A percentile compares a stretch with the other conserved stretches of the same genome.
Conservation (phyloP, 1,140 invertebrate species). For the Adoxophyes honmai region DNA sequence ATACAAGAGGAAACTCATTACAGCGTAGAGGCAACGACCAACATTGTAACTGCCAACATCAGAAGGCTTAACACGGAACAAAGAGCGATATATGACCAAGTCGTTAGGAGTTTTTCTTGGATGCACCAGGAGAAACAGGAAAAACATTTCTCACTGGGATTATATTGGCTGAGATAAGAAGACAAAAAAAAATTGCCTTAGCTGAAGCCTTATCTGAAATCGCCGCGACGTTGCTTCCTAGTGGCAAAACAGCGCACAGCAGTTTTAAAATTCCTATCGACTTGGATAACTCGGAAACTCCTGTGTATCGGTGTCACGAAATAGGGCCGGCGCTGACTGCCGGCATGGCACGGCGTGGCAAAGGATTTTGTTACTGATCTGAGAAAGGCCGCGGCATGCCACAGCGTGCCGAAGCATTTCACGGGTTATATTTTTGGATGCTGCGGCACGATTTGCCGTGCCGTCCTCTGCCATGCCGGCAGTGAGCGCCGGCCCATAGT, state of each 20-base stretch:
- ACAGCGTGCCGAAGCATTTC: too few species aligned
- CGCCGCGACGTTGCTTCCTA: conserved; percentile 72
- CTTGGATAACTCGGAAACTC: conserved; percentile 40
- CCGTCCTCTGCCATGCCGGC: too few species aligned
- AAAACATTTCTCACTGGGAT: conserved; percentile 66
- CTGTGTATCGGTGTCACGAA: conserved; percentile 35
- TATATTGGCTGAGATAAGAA: conserved; percentile 44
- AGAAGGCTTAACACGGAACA: neutral
- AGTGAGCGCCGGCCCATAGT: too few species aligned
- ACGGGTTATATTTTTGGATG: too few species aligned
- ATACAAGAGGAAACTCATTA: too few species aligned
- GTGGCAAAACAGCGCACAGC: conserved; percentile 77
- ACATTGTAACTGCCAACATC: neutral
- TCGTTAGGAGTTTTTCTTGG: conserved; percentile 31
- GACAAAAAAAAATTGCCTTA: conserved; percentile 40
- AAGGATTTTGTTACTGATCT: too few species aligned
- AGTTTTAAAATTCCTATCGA: conserved; percentile 55
- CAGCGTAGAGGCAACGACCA: neutral
- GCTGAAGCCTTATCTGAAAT: conserved; percentile 76
- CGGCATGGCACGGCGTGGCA: too few species aligned
- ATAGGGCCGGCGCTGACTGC: too few species aligned
- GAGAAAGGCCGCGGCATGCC: too few species aligned
- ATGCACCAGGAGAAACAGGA: conserved; percentile 67
- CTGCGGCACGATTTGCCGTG: too few species aligned
- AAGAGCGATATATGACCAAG: neutral